Evolutionary conservation across 2,888 invertebrate species (phyloP).

Genomic region (Tridacna crocea): DNA sequence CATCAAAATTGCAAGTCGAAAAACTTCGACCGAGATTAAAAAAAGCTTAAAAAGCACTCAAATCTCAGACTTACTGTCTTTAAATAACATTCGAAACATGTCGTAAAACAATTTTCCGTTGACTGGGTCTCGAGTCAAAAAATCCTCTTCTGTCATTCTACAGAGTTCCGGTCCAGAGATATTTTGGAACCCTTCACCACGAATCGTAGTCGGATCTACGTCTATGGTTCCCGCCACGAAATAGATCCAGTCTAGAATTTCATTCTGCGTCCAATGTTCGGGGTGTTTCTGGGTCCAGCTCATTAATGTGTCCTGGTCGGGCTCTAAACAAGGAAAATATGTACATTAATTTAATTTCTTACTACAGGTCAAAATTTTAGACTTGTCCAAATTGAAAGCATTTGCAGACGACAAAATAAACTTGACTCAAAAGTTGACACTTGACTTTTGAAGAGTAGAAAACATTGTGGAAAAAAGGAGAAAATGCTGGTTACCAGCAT

Average conservation of each 20-base stretch:
- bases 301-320: conserved; percentile 59
- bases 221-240: conserved; percentile 70
- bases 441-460: no score
- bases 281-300: conserved; percentile 77
- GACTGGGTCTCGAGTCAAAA: conserved; percentile 69
- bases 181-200: conserved; percentile 77
- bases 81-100: conserved; percentile 59
- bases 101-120: conserved; percentile 71
- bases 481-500: no score
- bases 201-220: conserved; percentile 72
- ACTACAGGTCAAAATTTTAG: no score
- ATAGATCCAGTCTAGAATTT: conserved; percentile 78
- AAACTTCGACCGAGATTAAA: no score
- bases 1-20: no score
- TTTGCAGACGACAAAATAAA: no score
- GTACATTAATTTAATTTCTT: no score
- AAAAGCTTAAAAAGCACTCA: no score
- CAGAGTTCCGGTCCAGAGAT: conserved; percentile 73
- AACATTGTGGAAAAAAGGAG: no score
- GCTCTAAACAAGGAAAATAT: conserved; percentile 33
- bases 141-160: conserved; percentile 70
- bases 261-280: conserved; percentile 72
- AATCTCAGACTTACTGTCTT: conserved; percentile 53
- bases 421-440: no score
- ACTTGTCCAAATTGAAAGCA: no score